These are phyloP conservation scores for Esox masquinongy DNA, from an alignment of 2,797 vertebrate genomes.

Conservation along the genomic window DNA sequence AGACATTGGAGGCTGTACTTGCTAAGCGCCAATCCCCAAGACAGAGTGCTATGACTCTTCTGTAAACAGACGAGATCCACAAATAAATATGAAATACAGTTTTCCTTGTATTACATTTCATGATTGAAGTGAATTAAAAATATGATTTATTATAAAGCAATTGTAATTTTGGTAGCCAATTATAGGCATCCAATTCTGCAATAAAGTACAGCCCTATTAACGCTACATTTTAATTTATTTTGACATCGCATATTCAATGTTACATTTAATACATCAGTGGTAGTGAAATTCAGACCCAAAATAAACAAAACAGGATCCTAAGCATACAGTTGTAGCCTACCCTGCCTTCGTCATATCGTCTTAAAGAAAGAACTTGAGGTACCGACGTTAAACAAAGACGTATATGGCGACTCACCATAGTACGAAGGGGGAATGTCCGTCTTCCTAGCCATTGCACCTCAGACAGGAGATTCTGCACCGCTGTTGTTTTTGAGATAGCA, in stretches of 20 bases:
- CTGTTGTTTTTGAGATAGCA: constrained; percentile 81
- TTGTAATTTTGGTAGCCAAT: background rate
- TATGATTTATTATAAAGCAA: background rate
- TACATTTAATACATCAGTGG: background rate
- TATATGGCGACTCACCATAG: constrained; percentile 73
- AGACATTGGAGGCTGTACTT: background rate
- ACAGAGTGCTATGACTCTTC: background rate
- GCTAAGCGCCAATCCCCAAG: background rate
- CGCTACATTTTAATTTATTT: background rate
- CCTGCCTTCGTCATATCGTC: constrained; percentile 34
- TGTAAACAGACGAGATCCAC: background rate
- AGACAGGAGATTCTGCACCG: constrained; percentile 64
- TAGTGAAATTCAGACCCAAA: background rate
- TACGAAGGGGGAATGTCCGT: constrained; percentile 73
- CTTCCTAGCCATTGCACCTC: constrained; percentile 77
- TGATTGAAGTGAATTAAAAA: background rate
- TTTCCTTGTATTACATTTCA: background rate
- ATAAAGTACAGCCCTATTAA: background rate
- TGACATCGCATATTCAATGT: background rate
- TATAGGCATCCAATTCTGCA: background rate
- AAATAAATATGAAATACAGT: background rate
- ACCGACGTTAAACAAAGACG: constrained; percentile 60
- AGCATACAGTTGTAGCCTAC: background rate
- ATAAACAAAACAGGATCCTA: constrained; percentile 14
- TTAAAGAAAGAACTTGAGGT: constrained; percentile 32